Base-by-base conservation (phyloP, 2,797 vertebrate species). In the Loriculus beryllinus region DNA sequence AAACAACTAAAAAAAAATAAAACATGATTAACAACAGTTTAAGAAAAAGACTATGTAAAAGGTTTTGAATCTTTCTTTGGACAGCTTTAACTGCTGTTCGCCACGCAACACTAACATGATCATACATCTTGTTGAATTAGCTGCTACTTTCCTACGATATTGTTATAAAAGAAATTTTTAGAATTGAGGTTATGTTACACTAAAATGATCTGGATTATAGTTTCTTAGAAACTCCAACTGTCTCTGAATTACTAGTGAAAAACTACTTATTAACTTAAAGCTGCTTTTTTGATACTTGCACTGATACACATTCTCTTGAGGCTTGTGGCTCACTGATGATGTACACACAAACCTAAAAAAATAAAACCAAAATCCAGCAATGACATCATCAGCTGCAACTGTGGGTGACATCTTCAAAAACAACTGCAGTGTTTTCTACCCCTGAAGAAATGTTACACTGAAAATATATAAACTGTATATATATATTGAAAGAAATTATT, bases 291-390 rank as follows among this genome's bases (percentile, higher is more conserved):
- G 65, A 48, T 77, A 80, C 84, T 92, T 92, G 79, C 88, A 76
- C 26, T 43, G 74, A 51, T 47, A 37, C 7, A 18, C 37, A 45
- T 80, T 88, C 88, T 95, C 90, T 31, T 1, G 12, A 86, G 91
- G 92, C 72, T 79, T 78, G 48, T 95, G 93, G 95, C 88, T 96
- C 96, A 94, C 69, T 57, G 92, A 89, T 95, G 88, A 95, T 78
- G 94, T 78, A 92, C 67, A 86, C 67, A 51, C 45, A 68, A 85
- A 78, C 71, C 71, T 43, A 13, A 54, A 79, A 70, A 68, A 80
- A 42, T 1, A 12, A n/a, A 57, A 28, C 2, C n/a, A 85, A 95
- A 90, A 88, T 29, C 79, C 92, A 95, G 35, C 90, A 94, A 51
- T 84, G 88, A 84, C 67, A 86, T 82, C 31, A 56, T 37, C 88